Evolutionary conservation across 1,140 invertebrate species (phyloP).

Genomic region (Andricus grossulariae): DNA sequence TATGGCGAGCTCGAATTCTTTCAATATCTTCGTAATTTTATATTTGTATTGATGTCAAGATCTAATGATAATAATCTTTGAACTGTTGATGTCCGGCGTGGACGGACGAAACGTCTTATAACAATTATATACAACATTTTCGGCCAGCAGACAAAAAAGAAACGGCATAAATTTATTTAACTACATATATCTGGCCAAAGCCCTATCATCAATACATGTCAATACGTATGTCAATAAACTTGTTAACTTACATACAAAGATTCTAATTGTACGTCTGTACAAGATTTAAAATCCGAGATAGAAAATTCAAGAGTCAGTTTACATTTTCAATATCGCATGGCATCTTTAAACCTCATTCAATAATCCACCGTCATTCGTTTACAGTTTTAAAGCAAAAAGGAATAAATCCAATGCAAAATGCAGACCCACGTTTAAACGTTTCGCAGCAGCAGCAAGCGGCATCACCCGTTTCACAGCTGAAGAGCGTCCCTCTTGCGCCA

Average conservation of each 20-base stretch:
- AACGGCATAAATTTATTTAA: no score
- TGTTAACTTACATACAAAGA: conserved; percentile 52
- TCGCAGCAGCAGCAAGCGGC: conserved; percentile 70
- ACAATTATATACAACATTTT: no score
- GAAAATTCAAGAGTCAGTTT: conserved; percentile 10
- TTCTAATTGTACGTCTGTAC: conserved; percentile 56
- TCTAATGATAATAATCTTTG: no score
- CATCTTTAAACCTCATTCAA: conserved; percentile 49
- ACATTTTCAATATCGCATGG: conserved; percentile 18
- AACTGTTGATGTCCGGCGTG: no score
- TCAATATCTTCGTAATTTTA: no score
- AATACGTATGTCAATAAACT: no score
- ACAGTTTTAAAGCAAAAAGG: conserved; percentile 77
- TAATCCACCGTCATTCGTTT: conserved; percentile 73
- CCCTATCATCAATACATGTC: no score
- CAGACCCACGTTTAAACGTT: conserved; percentile 73
- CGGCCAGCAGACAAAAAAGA: no score
- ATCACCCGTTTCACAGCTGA: conserved; percentile 54
- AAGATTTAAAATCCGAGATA: conserved; percentile 43
- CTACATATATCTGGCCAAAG: no score
- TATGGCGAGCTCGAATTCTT: no score
- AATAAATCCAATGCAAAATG: conserved; percentile 75
- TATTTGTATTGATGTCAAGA: no score
- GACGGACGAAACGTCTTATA: no score
- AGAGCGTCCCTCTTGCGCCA: conserved; percentile 66